Evolutionary conservation across 2,113 vertebrate genomes (phyloP).

Genomic region (Hemiscyllium ocellatum): DNA sequence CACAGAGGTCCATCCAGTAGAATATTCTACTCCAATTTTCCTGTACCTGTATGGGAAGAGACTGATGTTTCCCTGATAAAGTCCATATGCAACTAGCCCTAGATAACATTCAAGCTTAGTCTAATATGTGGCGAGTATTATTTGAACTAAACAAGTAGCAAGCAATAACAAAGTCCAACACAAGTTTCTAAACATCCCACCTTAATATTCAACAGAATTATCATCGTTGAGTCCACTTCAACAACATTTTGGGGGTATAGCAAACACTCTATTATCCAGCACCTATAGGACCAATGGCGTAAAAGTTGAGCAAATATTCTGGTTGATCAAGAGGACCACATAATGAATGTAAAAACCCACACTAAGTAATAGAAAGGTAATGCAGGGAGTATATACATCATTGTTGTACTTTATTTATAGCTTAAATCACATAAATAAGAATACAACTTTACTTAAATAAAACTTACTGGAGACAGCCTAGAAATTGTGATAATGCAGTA

Average conservation of each 20-base stretch:
- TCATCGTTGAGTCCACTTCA: neutral
- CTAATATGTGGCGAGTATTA: neutral
- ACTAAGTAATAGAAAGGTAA: no score
- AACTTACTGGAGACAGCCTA: no score
- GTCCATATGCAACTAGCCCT: neutral
- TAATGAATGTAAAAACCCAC: no score
- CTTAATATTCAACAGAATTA: neutral
- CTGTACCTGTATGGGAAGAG: neutral
- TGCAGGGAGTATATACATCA: no score
- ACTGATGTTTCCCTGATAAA: neutral
- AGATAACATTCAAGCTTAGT: neutral
- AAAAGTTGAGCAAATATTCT: no score
- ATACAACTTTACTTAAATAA: no score
- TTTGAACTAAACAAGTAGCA: neutral
- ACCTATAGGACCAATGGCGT: no score
- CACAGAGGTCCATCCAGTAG: neutral
- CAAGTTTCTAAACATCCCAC: neutral
- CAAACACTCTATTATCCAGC: no score
- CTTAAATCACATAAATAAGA: no score
- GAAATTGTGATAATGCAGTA: no score
- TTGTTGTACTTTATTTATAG: no score
- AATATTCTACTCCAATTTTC: neutral
- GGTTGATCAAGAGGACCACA: no score
- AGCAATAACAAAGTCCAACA: neutral
- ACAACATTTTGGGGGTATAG: neutral